Percentiles rank a stretch among this genome's conserved stretches.
phyloP scores from a whole-genome alignment of 2,888 invertebrate genomes.

The Sylvicola cinctus region DNA sequence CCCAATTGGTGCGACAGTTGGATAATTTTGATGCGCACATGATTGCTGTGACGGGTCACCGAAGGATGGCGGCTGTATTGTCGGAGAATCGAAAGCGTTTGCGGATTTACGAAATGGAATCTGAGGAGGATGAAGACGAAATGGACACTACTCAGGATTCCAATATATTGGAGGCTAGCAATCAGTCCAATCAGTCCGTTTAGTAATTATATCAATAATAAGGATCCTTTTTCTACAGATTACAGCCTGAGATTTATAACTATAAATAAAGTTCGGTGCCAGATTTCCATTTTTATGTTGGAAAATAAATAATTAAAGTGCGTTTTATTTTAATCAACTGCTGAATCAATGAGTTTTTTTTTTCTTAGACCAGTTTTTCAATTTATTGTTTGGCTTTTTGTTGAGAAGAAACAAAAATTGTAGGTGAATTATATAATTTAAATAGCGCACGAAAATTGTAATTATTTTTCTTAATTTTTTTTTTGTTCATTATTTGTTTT shows the following conservation, averaged over 20 bases:
- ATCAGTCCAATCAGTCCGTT: too few relatives aligned
- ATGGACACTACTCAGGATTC: constrained; percentile 6
- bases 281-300: too few relatives aligned
- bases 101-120: constrained; percentile 79
- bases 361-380: neutral
- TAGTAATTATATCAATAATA: neutral
- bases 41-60: constrained; percentile 67
- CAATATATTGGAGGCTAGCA: neutral
- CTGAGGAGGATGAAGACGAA: constrained; percentile 79
- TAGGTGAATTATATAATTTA: too few relatives aligned
- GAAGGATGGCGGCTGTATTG: constrained; percentile 60
- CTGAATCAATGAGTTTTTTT: neutral
- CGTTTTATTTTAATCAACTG: neutral
- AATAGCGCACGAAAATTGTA: too few relatives aligned
- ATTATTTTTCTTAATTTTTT: too few relatives aligned
- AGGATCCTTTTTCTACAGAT: neutral
- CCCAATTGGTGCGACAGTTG: constrained; percentile 33
- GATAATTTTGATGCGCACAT: constrained; percentile 44
- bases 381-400: neutral
- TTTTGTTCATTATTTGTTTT: too few relatives aligned
- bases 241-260: neutral
- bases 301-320: neutral
- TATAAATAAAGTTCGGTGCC: neutral
- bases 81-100: constrained; percentile 62
- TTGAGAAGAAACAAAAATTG: too few relatives aligned